These are phyloP conservation scores for Drosophila algonquin DNA, from an alignment of 2,888 invertebrate species.

Conservation along the genomic window DNA sequence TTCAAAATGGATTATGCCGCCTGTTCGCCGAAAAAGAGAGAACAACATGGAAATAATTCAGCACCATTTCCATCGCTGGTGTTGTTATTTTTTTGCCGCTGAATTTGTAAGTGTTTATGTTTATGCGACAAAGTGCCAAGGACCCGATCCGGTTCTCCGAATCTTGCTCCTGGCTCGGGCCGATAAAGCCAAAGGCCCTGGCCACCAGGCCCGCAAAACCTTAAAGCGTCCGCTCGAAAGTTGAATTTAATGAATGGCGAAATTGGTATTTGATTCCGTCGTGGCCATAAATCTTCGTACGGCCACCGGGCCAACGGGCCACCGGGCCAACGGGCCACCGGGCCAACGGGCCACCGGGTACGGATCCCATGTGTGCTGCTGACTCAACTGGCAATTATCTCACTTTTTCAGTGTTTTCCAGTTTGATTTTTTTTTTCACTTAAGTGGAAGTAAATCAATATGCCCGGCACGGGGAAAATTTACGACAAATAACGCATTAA, in stretches of 20 bases:
- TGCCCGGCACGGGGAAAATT: slow-evolving; percentile 57
- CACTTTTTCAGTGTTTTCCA: slow-evolving; percentile 24
- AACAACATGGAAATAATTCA: slow-evolving; percentile 45
- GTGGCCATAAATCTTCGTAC: slow-evolving; percentile 71
- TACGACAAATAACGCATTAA: slow-evolving; percentile 75
- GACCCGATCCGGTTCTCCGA: slow-evolving; percentile 14
- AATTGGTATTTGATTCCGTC: slow-evolving; percentile 70
- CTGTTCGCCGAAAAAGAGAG: slow-evolving; percentile 38
- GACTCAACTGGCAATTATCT: slow-evolving; percentile 68
- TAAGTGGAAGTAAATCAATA: slow-evolving; percentile 66
- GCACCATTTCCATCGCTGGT: slow-evolving; percentile 27
- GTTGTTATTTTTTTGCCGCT: slow-evolving; percentile 36
- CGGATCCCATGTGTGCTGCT: slow-evolving; percentile 38
- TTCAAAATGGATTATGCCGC: slow-evolving; percentile 76
- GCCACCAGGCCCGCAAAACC: slow-evolving; percentile 7
- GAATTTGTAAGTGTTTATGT: slow-evolving; percentile 68
- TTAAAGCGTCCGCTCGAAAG: slow-evolving; percentile 59
- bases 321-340: slow-evolving; percentile 16
- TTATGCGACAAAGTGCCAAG: slow-evolving; percentile 58
- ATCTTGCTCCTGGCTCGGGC: slow-evolving; percentile 25
- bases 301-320: slow-evolving; percentile 40
- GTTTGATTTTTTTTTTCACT: slow-evolving; percentile 14
- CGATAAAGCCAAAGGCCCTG: slow-evolving; percentile 16
- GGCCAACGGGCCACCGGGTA: slow-evolving; percentile 40
- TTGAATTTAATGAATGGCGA: slow-evolving; percentile 72